These are phyloP conservation scores for Hylomyscus alleni DNA, from an alignment of 2,797 vertebrate species.

Conservation along the genomic window DNA sequence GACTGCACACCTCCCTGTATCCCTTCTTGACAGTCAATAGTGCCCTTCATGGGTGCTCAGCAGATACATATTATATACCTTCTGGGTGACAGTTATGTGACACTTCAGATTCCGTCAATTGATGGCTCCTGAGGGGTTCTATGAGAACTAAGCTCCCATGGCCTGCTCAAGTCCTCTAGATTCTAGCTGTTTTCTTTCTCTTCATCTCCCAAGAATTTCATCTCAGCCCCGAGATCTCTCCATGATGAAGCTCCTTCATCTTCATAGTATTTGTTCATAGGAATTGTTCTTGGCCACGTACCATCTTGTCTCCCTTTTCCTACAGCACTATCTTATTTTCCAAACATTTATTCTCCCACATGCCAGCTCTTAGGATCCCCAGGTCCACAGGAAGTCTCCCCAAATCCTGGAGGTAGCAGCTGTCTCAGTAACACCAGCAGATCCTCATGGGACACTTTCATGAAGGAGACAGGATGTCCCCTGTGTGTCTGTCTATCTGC, in stretches of 20 bases:
- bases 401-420: background rate
- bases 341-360: background rate
- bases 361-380: background rate
- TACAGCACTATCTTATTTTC: background rate
- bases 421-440: background rate
- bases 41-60: background rate
- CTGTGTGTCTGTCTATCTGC: background rate
- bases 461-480: background rate
- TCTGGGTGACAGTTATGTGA: background rate
- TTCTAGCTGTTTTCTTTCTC: background rate
- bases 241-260: background rate
- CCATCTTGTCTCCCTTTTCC: background rate
- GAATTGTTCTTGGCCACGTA: fast-evolving
- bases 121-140: background rate
- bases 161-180: background rate
- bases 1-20: too few relatives aligned
- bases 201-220: background rate
- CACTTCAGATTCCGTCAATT: background rate
- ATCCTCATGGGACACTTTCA: background rate
- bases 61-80: background rate
- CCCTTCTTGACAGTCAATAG: background rate
- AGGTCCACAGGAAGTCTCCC: background rate
- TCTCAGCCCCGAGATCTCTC: background rate
- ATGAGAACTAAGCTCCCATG: background rate
- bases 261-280: background rate